These are phyloP conservation scores for Idaea straminata DNA, from an alignment of 2,888 invertebrate genomes.

Conservation along the genomic window DNA sequence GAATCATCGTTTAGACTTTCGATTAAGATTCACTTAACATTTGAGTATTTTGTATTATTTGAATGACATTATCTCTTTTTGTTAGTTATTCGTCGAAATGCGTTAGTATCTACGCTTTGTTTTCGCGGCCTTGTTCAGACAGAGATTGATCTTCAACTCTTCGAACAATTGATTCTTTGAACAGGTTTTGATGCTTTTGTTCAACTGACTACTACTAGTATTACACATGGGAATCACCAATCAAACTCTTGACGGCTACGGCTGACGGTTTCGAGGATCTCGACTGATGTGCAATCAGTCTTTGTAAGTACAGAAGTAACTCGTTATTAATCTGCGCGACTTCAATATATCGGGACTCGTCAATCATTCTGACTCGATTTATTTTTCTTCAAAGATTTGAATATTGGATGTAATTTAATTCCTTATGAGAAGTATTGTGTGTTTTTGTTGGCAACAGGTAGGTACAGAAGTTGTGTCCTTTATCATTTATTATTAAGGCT, in stretches of 20 bases:
- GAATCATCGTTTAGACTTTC: neutral
- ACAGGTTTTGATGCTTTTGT: slow-evolving; percentile 47
- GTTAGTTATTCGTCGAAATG: slow-evolving; percentile 28
- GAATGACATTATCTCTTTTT: slow-evolving; percentile 21
- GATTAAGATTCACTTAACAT: neutral
- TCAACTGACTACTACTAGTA: slow-evolving; percentile 65
- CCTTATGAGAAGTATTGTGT: slow-evolving; percentile 25
- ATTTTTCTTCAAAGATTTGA: slow-evolving; percentile 53
- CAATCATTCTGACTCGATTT: slow-evolving; percentile 58
- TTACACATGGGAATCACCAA: slow-evolving; percentile 80
- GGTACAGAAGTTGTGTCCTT: neutral
- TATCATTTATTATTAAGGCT: no score
- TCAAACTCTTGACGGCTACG: slow-evolving; percentile 45
- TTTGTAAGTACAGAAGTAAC: slow-evolving; percentile 39
- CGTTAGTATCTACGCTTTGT: slow-evolving; percentile 55
- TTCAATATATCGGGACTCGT: slow-evolving; percentile 59
- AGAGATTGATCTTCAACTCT: slow-evolving; percentile 60
- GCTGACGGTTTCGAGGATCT: slow-evolving; percentile 68
- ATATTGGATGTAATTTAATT: slow-evolving; percentile 66
- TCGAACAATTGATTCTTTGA: slow-evolving; percentile 41
- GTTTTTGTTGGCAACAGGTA: slow-evolving; percentile 1
- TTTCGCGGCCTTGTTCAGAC: slow-evolving; percentile 55
- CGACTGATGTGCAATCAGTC: slow-evolving; percentile 62
- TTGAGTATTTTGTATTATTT: slow-evolving; percentile 1
- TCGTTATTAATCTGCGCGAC: slow-evolving; percentile 37